A percentile compares a stretch with the other conserved stretches of the same genome.
phyloP scores from a whole-genome alignment of 2,113 vertebrate species.

The Colius striatus region DNA sequence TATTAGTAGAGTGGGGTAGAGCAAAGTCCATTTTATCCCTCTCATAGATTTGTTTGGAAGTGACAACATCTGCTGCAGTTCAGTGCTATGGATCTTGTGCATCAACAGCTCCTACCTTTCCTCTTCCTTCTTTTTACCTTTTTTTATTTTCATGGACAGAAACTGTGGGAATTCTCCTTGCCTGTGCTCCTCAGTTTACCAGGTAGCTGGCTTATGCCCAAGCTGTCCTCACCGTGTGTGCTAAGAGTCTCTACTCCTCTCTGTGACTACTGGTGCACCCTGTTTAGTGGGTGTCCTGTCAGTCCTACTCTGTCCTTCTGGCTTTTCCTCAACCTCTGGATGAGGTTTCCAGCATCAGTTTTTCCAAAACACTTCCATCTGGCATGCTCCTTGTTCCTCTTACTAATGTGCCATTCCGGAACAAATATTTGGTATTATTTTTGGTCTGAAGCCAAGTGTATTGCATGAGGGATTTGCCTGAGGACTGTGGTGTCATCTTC shows the following conservation, averaged over 20 bases:
- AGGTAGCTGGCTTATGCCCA: rapidly evolving
- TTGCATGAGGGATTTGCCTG: not conserved
- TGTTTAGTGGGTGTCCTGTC: not conserved
- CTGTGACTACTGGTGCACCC: not conserved
- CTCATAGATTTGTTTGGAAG: not conserved
- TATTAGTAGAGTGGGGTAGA: not conserved
- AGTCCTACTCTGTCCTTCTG: not conserved
- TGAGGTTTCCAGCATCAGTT: not conserved
- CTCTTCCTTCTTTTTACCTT: too few species aligned
- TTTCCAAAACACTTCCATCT: not conserved
- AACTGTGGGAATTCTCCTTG: not conserved
- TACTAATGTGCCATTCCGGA: not conserved
- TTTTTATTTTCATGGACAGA: not conserved
- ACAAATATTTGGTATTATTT: not conserved
- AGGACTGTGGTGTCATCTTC: not conserved
- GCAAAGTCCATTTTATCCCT: rapidly evolving
- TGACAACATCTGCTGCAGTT: not conserved
- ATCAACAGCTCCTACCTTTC: not conserved
- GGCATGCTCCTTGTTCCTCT: not conserved
- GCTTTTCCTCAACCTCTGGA: not conserved
- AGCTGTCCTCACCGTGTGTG: rapidly evolving
- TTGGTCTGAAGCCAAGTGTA: not conserved
- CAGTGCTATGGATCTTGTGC: not conserved
- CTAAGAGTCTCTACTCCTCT: not conserved
- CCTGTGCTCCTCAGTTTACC: not conserved